Evolutionary conservation across 2,888 invertebrate species (phyloP).

Genomic region (Philaethria dido): DNA sequence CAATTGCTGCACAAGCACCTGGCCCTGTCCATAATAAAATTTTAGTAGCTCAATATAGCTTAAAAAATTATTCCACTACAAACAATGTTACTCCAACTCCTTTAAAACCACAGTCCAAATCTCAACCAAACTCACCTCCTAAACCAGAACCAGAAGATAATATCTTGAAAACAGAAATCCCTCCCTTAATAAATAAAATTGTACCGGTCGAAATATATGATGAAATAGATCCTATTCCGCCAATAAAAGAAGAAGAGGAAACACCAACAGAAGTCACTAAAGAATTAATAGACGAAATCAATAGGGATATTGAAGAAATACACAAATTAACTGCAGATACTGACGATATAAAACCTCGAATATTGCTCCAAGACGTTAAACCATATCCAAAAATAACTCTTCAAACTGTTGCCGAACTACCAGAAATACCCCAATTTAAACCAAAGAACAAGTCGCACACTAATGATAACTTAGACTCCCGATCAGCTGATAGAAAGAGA

Average conservation of each 20-base stretch:
- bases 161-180: constrained; percentile 58
- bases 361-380: constrained; percentile 77
- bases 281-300: constrained; percentile 73
- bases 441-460: constrained; percentile 65
- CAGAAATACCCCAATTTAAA: constrained; percentile 85
- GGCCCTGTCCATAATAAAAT: constrained; percentile 79
- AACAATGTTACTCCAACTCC: constrained; percentile 57
- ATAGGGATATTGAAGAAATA: constrained; percentile 79
- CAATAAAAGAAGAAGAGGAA: constrained; percentile 74
- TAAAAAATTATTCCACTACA: constrained; percentile 76
- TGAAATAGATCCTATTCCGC: constrained; percentile 72
- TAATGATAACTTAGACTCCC: constrained; percentile 72
- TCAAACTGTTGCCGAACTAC: constrained; percentile 85
- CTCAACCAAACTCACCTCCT: constrained; percentile 78
- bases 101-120: constrained; percentile 74
- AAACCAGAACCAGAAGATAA: constrained; percentile 74
- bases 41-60: constrained; percentile 83
- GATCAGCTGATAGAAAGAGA: constrained; percentile 80
- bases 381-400: constrained; percentile 84
- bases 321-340: constrained; percentile 79
- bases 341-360: constrained; percentile 66
- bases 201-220: constrained; percentile 70
- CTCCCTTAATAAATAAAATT: constrained; percentile 63
- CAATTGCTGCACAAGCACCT: constrained; percentile 81
- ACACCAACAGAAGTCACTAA: constrained; percentile 68